These are phyloP conservation scores for Larimichthys polyactis DNA, from an alignment of 2,113 vertebrate genomes.

Conservation along the genomic window DNA sequence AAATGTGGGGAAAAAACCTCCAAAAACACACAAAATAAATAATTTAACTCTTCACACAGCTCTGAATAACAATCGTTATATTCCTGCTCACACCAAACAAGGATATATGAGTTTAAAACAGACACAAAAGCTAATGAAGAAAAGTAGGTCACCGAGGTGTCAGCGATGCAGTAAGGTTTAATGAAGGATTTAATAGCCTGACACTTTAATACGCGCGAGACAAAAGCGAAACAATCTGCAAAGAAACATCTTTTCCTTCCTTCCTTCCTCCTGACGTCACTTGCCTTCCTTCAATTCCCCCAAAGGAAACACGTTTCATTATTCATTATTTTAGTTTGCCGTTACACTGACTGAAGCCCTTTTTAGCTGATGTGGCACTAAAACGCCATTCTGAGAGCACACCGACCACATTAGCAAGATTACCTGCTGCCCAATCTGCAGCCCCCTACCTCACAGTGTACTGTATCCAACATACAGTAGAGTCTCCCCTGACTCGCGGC, in stretches of 20 bases:
- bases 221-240: slow-evolving; percentile 38
- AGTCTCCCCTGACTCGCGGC: not conserved
- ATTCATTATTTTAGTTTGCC: slow-evolving; percentile 9
- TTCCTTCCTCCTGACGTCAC: not conserved
- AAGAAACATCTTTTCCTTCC: slow-evolving; percentile 32
- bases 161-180: slow-evolving; percentile 15
- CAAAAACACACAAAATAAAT: slow-evolving; percentile 30
- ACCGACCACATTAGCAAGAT: slow-evolving; percentile 39
- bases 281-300: slow-evolving; percentile 34
- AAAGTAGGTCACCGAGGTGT: slow-evolving; percentile 58
- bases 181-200: slow-evolving; percentile 1
- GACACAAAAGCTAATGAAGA: not conserved
- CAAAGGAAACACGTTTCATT: slow-evolving; percentile 24
- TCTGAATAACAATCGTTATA: not conserved
- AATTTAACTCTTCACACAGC: slow-evolving; percentile 9
- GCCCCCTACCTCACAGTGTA: not conserved
- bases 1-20: slow-evolving; percentile 9
- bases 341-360: slow-evolving; percentile 17
- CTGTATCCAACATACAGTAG: not conserved
- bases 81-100: not conserved
- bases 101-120: not conserved
- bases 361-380: slow-evolving; percentile 24
- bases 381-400: slow-evolving; percentile 23
- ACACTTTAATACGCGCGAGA: slow-evolving; percentile 11
- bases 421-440: slow-evolving; percentile 9